These are phyloP conservation scores for Tenthredo distinguenda DNA, from an alignment of 2,888 invertebrate genomes.

Conservation along the genomic window DNA sequence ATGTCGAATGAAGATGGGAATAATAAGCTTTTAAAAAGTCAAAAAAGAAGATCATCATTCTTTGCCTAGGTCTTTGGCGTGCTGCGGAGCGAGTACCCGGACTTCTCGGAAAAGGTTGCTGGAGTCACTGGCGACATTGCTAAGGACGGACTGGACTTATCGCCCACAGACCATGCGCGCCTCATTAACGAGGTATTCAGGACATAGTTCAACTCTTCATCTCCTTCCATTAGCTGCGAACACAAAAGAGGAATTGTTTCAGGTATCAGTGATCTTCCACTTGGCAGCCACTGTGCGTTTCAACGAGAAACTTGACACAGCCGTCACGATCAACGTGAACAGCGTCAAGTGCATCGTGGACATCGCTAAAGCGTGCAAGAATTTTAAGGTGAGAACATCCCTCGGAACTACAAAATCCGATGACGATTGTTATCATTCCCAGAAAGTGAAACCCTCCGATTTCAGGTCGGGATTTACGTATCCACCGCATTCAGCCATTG, in stretches of 20 bases:
- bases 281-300: conserved; percentile 58
- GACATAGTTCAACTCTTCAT: neutral
- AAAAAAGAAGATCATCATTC: too few species aligned
- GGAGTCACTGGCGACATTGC: conserved; percentile 76
- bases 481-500: conserved; percentile 43
- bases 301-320: conserved; percentile 55
- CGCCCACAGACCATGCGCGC: conserved; percentile 69
- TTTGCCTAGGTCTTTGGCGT: conserved; percentile 62
- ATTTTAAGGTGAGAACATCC: conserved; percentile 54
- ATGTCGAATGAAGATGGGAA: too few species aligned
- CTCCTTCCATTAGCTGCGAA: neutral
- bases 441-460: neutral
- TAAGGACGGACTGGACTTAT: conserved; percentile 74
- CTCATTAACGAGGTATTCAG: conserved; percentile 56
- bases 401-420: neutral
- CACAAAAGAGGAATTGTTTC: neutral
- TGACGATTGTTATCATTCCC: neutral
- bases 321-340: conserved; percentile 55
- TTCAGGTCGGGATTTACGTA: conserved; percentile 25
- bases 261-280: conserved; percentile 59
- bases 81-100: conserved; percentile 64
- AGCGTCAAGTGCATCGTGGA: conserved; percentile 57
- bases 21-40: too few species aligned
- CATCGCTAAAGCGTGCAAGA: conserved; percentile 55
- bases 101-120: conserved; percentile 75